Evolutionary conservation across 2,888 invertebrate species (phyloP), one percentile per base, ranked within the genome.

Genomic region (Idaea dimidiata): DNA sequence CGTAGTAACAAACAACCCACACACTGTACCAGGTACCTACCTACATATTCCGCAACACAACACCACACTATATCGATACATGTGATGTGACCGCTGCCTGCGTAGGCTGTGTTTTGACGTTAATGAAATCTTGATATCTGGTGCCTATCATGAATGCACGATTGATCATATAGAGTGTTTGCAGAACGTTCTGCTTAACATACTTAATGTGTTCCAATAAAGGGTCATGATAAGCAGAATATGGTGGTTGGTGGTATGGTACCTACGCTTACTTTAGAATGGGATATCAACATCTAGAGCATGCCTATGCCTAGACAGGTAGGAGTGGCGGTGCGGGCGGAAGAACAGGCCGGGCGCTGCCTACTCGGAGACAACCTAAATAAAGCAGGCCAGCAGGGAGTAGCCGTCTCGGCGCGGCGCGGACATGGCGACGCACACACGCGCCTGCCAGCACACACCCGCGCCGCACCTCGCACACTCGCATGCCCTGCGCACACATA

Each of bases 311-410:
- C 64, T 62, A 69, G 69, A 71, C 77, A 81, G 78, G 75, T 78
- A 76, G 74, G 71, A 67, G 75, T 68, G 68, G 68, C 64, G 72
- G 66, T 68, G 68, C 64, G 68, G 73, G 71, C 71, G 69, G 72
- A 64, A 72, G 70, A 67, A 71, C 70, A 74, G 73, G 75, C 63
- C 65, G 66, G 73, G 72, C 71, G 77, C 76, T 79, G 82, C 83
- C 76, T 79, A 82, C 83, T 87, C 87, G 77, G 88, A 86, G 82
- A 87, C 88, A 86, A 86, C 87, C 88, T 88, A 89, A 88, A 88
- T 89, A 91, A 89, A 91, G 85, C 88, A 75, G 83, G 82, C 83
- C 82, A 84, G 81, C 86, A 82, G 87, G 88, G 89, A 89, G 85
- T 79, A 88, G 87, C 87, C 82, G 88, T 85, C 87, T 86, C 83